Evolutionary conservation across 1,140 invertebrate genomes (phyloP).

Genomic region (Laupala kohalensis): DNA sequence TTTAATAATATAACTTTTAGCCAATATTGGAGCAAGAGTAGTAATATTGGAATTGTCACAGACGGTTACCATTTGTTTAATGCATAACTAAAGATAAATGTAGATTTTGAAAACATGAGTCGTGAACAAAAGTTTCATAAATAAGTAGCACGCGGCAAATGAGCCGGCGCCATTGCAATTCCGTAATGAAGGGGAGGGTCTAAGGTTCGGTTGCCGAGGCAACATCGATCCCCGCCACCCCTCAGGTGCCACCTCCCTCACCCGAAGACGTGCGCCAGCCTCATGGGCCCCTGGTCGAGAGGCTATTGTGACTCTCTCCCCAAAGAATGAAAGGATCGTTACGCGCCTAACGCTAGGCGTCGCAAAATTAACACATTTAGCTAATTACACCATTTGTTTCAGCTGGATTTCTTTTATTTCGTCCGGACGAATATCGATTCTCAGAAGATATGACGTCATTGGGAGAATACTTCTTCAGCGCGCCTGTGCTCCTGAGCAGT

Average conservation of each 20-base stretch:
- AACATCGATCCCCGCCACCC: neutral
- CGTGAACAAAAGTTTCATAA: too few relatives aligned
- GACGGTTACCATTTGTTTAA: too few relatives aligned
- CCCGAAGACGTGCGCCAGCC: neutral
- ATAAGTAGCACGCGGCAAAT: neutral
- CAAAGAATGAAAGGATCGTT: neutral
- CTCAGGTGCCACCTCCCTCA: neutral
- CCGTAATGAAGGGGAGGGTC: neutral
- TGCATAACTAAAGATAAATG: too few relatives aligned
- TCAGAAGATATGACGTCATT: neutral
- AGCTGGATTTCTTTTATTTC: neutral
- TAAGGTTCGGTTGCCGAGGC: neutral
- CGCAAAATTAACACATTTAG: neutral
- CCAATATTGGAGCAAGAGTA: too few relatives aligned
- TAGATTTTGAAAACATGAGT: too few relatives aligned
- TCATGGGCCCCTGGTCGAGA: neutral
- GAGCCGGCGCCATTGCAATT: neutral
- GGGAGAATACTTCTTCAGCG: neutral
- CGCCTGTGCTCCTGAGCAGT: neutral
- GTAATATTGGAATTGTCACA: too few relatives aligned
- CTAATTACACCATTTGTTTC: neutral
- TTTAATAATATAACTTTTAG: too few relatives aligned
- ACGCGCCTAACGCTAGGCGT: neutral
- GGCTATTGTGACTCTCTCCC: neutral
- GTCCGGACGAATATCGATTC: neutral